Evolutionary conservation across 1,140 invertebrate genomes (phyloP), one percentile per base, ranked within the genome.

Genomic region (Hylaeus volcanicus): DNA sequence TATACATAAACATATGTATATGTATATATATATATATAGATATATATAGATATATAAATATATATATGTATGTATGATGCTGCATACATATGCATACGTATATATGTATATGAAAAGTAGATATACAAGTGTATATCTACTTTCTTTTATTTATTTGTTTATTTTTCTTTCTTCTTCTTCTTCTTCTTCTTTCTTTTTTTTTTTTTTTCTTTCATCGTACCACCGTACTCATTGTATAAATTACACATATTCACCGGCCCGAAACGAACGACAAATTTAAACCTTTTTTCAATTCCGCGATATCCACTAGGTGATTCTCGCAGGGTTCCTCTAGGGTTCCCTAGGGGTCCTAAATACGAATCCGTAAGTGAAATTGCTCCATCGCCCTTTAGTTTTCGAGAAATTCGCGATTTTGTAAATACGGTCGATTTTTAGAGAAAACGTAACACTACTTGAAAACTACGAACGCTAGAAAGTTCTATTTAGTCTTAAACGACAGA

Each of bases 211-310:
- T 91, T 90, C 45, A 68, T 92, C 82, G 91, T 93, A 92, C 91
- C 91, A 92, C 91, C 92, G 88, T 93, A 93, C 91, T 93, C 92
- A 93, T 93, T 93, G 92, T 93, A 93, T 93, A 92, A 93, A 93
- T 93, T 92, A 93, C 92, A 93, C 92, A 93, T 26, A 26, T 92
- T 93, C 91, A 93, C 90, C 89, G 89, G 90, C 92, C 88, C 88
- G 92, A 76, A 76, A 56, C 72, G 74, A 78, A 87, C 48, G 37
- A 78, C 26, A 26, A 26, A 26, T 26, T 26, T 26, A 26, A 26
- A 26, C 26, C 26, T 26, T 26, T 26, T 26, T 26, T 26, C 0
- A 26, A 26, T 26, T 26, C 26, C 26, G 26, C 26, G 26, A 26
- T 26, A 26, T 26, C 26, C 26, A 26, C 26, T 26, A 26, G 26